Percentiles rank a stretch among this genome's conserved stretches.
phyloP scores from a whole-genome alignment of 2,888 invertebrate genomes.

The Dicycla oo region DNA sequence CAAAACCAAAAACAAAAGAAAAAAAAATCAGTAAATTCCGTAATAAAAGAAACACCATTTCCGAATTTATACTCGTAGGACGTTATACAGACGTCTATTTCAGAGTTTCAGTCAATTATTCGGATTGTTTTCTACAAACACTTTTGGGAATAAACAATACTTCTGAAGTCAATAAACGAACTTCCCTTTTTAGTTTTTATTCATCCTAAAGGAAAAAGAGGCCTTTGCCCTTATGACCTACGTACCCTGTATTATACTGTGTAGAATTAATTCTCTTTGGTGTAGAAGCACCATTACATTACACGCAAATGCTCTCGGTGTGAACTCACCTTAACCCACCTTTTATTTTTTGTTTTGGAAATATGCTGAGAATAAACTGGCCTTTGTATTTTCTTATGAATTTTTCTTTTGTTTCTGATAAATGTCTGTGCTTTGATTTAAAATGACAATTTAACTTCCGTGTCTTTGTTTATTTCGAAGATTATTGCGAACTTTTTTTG shows the following conservation, averaged over 20 bases:
- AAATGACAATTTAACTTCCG: constrained; percentile 26
- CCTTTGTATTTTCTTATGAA: constrained; percentile 28
- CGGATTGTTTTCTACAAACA: constrained; percentile 49
- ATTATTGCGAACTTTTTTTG: constrained; percentile 12
- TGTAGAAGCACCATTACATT: neutral
- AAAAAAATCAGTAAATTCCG: constrained; percentile 32
- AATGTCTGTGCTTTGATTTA: constrained; percentile 35
- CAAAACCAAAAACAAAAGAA: constrained; percentile 33
- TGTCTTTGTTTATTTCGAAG: constrained; percentile 30
- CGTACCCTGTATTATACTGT: neutral
- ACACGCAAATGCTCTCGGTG: neutral
- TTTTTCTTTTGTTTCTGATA: constrained; percentile 38
- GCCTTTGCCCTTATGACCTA: no score
- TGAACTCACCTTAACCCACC: constrained; percentile 3
- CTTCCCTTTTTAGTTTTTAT: constrained; percentile 34
- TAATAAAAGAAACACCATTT: constrained; percentile 31
- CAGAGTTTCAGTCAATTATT: constrained; percentile 43
- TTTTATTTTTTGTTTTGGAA: constrained; percentile 48
- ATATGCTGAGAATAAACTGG: constrained; percentile 34
- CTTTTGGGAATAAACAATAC: constrained; percentile 60
- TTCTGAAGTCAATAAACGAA: constrained; percentile 60
- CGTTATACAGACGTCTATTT: constrained; percentile 44
- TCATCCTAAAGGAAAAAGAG: no score
- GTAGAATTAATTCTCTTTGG: no score
- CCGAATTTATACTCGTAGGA: constrained; percentile 42